A percentile compares a stretch with the other conserved stretches of the same genome.
Conservation (phyloP, 92 coral and sea anemone species). For the Porites lobata region DNA sequence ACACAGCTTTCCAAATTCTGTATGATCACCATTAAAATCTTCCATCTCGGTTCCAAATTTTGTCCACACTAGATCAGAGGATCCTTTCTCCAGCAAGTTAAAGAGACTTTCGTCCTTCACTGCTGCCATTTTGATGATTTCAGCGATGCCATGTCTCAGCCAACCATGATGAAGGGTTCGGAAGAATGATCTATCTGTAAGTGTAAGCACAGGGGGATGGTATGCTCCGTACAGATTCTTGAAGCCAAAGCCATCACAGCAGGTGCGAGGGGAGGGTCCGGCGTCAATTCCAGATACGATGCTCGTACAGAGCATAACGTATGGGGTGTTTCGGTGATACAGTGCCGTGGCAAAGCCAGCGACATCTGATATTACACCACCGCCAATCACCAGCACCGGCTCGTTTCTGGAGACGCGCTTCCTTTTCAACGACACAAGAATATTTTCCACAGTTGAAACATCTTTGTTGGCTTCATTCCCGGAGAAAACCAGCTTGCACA, state of each 20-base stretch:
- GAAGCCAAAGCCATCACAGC: constrained; percentile 80
- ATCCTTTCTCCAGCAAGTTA: constrained; percentile 52
- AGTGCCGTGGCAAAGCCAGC: constrained; percentile 79
- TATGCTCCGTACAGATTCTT: constrained; percentile 84
- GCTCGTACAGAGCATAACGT: constrained; percentile 79
- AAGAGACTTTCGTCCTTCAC: constrained; percentile 73
- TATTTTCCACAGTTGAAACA: constrained; percentile 66
- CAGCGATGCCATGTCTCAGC: constrained; percentile 78
- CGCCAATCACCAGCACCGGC: constrained; percentile 75
- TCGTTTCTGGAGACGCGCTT: constrained; percentile 67
- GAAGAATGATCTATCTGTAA: constrained; percentile 71
- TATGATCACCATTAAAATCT: constrained; percentile 48
- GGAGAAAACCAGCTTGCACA: constrained; percentile 56
- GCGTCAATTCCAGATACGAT: constrained; percentile 81
- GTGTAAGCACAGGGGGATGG: constrained; percentile 77
- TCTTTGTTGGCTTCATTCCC: constrained; percentile 77
- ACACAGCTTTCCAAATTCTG: constrained; percentile 56
- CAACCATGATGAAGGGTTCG: constrained; percentile 72
- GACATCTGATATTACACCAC: constrained; percentile 68
- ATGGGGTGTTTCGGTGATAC: constrained; percentile 80
- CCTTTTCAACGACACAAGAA: constrained; percentile 60
- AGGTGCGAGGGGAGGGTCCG: constrained; percentile 80
- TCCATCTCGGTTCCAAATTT: constrained; percentile 77
- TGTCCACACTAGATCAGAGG: constrained; percentile 57
- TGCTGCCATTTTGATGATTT: constrained; percentile 81